Evolutionary conservation across 2,888 invertebrate genomes (phyloP).

Genomic region (Drosophila putrida): DNA sequence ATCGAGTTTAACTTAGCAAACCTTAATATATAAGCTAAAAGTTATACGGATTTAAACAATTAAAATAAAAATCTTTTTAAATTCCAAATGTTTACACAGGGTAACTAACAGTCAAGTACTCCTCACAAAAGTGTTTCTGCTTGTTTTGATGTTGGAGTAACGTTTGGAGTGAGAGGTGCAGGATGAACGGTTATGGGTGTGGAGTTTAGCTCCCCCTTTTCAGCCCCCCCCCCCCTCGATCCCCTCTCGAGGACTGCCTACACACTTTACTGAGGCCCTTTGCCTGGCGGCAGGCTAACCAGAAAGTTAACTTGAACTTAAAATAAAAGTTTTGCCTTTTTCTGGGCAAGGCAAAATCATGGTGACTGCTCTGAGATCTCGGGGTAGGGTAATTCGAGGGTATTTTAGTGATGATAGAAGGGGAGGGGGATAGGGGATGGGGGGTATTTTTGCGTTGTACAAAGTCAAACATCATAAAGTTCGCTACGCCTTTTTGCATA

Average conservation of each 20-base stretch:
- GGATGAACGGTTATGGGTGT: constrained; percentile 5
- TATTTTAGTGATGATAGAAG: too few species aligned
- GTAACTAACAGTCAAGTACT: not conserved
- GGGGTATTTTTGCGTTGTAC: constrained; percentile 56
- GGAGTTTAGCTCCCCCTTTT: not conserved
- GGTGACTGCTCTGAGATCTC: not conserved
- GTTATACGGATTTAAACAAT: too few species aligned
- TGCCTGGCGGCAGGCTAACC: constrained; percentile 70
- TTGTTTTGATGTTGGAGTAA: not conserved
- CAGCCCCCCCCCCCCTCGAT: not conserved
- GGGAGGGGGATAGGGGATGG: not conserved
- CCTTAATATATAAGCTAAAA: too few species aligned
- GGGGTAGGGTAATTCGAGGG: not conserved
- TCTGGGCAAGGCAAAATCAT: constrained; percentile 20
- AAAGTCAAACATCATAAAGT: constrained; percentile 82
- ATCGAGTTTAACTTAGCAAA: too few species aligned
- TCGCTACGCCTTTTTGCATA: constrained; percentile 83
- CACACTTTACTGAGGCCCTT: constrained; percentile 28
- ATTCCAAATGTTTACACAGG: not conserved
- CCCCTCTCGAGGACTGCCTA: constrained; percentile 9
- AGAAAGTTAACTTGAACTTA: constrained; percentile 82
- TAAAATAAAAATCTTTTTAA: not conserved
- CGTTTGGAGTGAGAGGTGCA: not conserved
- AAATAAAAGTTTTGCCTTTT: constrained; percentile 77
- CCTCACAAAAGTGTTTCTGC: not conserved